Conservation (phyloP, 2,888 invertebrate species). For the Hirtodrosophila trivittata region DNA sequence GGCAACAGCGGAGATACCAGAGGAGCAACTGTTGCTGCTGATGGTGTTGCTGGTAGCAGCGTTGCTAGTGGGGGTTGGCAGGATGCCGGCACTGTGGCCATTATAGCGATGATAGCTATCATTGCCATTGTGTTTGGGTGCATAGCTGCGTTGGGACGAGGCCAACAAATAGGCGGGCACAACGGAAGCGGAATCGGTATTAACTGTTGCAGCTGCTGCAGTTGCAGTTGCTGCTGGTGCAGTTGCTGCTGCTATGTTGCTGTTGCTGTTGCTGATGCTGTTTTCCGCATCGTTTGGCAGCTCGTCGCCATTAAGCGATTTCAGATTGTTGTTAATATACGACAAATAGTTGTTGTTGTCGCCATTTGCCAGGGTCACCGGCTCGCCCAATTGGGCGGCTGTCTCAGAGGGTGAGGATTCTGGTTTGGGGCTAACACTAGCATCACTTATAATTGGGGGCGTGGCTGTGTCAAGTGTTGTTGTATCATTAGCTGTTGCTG, state of each 20-base stretch:
- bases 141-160: conserved; percentile 41
- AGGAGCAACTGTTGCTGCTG: conserved; percentile 32
- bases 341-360: conserved; percentile 69
- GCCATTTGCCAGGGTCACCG: conserved; percentile 39
- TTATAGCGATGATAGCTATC: conserved; percentile 53
- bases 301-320: conserved; percentile 51
- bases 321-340: conserved; percentile 66
- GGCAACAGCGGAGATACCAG: conserved; percentile 54
- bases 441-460: conserved; percentile 43
- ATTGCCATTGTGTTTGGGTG: conserved; percentile 57
- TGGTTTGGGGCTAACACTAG: conserved; percentile 39
- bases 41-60: conserved; percentile 27
- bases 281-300: conserved; percentile 35
- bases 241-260: conserved; percentile 17
- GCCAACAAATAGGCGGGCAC: conserved; percentile 24
- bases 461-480: conserved; percentile 46
- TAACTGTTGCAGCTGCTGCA: conserved; percentile 24
- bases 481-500: conserved; percentile 42
- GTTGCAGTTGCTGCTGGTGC: conserved; percentile 9
- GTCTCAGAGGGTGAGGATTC: conserved; percentile 12
- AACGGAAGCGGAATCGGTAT: conserved; percentile 38
- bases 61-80: conserved; percentile 64
- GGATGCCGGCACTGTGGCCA: conserved; percentile 66
- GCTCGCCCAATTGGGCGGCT: conserved; percentile 31
- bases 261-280: conserved; percentile 32